Base-by-base conservation (phyloP, 2,113 vertebrate genomes). In the Ictidomys tridecemlineatus region DNA sequence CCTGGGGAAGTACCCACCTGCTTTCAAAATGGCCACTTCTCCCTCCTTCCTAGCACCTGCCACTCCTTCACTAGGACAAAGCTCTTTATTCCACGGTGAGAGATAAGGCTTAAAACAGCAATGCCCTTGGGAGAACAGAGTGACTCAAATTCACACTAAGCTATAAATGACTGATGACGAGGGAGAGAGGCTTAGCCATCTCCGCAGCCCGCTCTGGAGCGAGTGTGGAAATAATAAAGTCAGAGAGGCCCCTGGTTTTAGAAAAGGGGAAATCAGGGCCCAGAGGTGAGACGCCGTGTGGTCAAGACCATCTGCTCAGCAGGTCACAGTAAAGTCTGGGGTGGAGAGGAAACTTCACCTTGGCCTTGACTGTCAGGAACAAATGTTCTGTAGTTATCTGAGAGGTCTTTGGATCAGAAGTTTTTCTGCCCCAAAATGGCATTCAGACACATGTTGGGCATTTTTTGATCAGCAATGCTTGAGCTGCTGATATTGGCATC, bases 81-180 rank as follows among this genome's bases (percentile, higher is more conserved):
- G 72, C 67, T 85, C 80, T 92, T 88, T 39, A 91, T 93, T 69
- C 30, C 67, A 34, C 4, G n/a, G 72, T 12, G 34, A 94, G 85
- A 92, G 73, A 83, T 2, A 48, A 90, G 86, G 78, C 83, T 83
- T 37, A 65, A 74, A 89, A 89, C 79, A 80, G 76, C 90, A 89
- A 32, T 39, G 4, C 89, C 77, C 77, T 84, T 63, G 95, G 77
- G 90, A 96, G 76, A 90, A n/a, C 28, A 74, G 70, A 53, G 39
- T 9, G 89, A 80, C 65, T 94, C 87, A 37, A 56, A 72, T 72
- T 83, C 72, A 22, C 37, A 61, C 65, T 67, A 11, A 58, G 77
- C 61, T 67, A 53, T 56, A 70, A 63, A 89, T 74, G 82, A 78
- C 95, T 88, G 95, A 45, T 24, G 74, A 91, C 24, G 77, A 45